Conservation (phyloP, 2,888 invertebrate genomes). For the Hemithea aestivaria region DNA sequence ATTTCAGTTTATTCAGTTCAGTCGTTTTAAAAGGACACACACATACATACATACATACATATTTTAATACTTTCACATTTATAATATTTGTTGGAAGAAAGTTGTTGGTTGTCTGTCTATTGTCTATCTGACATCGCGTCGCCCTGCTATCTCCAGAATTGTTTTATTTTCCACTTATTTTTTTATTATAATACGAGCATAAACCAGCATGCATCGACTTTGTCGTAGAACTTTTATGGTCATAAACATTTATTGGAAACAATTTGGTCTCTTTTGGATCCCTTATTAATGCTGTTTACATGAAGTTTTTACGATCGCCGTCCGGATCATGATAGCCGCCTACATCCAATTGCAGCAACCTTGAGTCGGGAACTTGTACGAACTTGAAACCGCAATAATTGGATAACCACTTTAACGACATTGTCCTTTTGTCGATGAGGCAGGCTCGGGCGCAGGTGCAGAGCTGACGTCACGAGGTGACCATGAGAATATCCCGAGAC, state of each 20-base stretch:
- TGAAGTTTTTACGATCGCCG: constrained; percentile 22
- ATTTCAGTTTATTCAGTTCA: too few relatives aligned
- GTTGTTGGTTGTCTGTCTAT: too few relatives aligned
- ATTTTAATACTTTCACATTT: too few relatives aligned
- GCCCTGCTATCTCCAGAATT: too few relatives aligned
- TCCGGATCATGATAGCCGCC: constrained; percentile 22
- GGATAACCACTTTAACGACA: constrained; percentile 58
- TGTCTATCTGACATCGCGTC: too few relatives aligned
- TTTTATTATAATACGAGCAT: too few relatives aligned
- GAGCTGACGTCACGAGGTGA: constrained; percentile 56
- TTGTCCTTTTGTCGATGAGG: constrained; percentile 56
- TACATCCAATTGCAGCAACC: constrained; percentile 32
- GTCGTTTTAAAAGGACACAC: too few relatives aligned
- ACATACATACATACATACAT: too few relatives aligned
- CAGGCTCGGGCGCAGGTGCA: constrained; percentile 59
- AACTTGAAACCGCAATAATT: constrained; percentile 65
- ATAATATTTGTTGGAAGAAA: too few relatives aligned
- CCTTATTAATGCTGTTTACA: constrained; percentile 19
- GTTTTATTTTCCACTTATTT: constrained; percentile 2
- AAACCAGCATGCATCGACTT: too few relatives aligned
- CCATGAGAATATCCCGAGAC: constrained; percentile 68
- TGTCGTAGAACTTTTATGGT: constrained; percentile 1
- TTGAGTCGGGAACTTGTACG: constrained; percentile 50
- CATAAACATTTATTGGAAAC: constrained; percentile 5
- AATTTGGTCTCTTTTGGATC: constrained; percentile 12